Base-by-base conservation (phyloP, 2,797 vertebrate genomes). In the Ibycter americanus region DNA sequence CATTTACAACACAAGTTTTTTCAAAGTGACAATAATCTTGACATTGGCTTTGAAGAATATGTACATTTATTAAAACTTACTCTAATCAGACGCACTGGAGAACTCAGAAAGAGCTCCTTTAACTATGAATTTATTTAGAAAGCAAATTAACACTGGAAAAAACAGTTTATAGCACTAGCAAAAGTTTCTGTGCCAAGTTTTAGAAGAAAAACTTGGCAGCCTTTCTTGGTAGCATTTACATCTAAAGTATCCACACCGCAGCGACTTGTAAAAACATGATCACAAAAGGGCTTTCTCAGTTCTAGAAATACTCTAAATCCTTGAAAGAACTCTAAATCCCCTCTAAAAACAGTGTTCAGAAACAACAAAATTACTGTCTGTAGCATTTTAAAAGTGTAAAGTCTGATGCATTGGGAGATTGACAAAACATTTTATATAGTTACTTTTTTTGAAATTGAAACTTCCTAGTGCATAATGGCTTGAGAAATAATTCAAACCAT, bases 221-320 rank as follows among this genome's bases (percentile, higher is more conserved):
- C 44, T 71, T 73, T 58, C 77, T 96, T 70, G 83, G 67, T 34
- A 91, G 61, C 65, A 79, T 94, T 95, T 94, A 78, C 77, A 94
- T 93, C 67, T 95, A 96, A 96, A 91, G 32, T 73, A 90, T 49
- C 68, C 65, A 65, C 46, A 38, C 67, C 77, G 83, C 79, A 80
- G 59, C 32, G 85, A 58, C 90, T 86, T 93, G 95, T 81, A 88
- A 95, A 96, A 94, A 93, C 83, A 95, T 34, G 70, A 93, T 80
- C 74, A 95, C 74, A 93, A 85, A 92, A 93, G 81, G 27, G 47
- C 20, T 86, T 93, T 96, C 90, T 95, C 76, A 85, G 74, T 77
- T 74, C 59, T 78, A 96, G 78, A 95, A 94, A 92, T 76, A 81
- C 66, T 82, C 70, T 54, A 85, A 68, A 44, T 86, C 73, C 72